Evolutionary conservation across 1,140 invertebrate genomes (phyloP), one percentile per base, ranked within the genome.

Genomic region (Drosophila suzukii): DNA sequence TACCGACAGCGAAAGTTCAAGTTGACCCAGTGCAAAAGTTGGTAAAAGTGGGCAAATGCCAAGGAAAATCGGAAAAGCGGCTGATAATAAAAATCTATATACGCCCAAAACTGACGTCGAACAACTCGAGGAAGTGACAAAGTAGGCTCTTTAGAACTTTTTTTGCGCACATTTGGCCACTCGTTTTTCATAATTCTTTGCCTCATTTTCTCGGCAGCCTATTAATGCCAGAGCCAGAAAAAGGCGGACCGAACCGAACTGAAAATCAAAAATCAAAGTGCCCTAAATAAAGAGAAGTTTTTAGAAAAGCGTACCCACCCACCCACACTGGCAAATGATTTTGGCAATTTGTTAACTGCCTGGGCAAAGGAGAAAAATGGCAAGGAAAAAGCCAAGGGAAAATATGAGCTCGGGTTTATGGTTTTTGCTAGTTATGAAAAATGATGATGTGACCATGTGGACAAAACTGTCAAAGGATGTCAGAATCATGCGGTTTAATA

Each of bases 391-490:
- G 10, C 10, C 15, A 30, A 13, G 44, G 20, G 46, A 62, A 80
- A 81, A 84, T 74, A 84, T 81, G 76, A 81, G 67, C 50, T 68
- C 8, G 41, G 68, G 66, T 75, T 75, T 68, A 80, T 78, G 76
- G 54, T 58, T 73, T 65, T 70, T 62, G 66, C 71, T 54, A 71
- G 68, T 71, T 72, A 89, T 89, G 84, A 89, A 81, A 89, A 89
- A 89, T 89, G 84, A 89, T 89, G 80, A 89, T 84, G 76, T 83
- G 76, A 59, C 71, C 74, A 89, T 89, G 77, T 89, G 84, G 66
- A 84, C 73, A 73, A 74, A 83, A 89, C 80, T 84, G 84, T 89
- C 84, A 89, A 89, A 89, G 84, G 76, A 84, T 89, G 84, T 89
- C 84, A 89, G 88, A 89, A 84, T 82, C 84, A 78, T 89, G 80